phyloP scores from a whole-genome alignment of 2,888 invertebrate species.

The Lycia hirtaria region DNA sequence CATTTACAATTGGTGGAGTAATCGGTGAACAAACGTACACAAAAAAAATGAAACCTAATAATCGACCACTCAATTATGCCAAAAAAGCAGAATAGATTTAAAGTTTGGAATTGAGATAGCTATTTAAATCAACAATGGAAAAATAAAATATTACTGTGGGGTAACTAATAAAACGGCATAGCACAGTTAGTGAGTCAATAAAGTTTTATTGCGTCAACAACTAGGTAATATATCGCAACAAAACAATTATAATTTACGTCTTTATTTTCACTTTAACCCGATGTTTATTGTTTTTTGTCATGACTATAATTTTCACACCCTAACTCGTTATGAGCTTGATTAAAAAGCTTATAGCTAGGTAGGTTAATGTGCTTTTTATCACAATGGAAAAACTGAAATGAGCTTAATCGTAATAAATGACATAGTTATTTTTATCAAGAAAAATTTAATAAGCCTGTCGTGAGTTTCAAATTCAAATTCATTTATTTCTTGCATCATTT shows the following conservation, averaged over 20 bases:
- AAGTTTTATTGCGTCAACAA: constrained; percentile 65
- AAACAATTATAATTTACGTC: constrained; percentile 41
- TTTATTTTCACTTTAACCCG: constrained; percentile 34
- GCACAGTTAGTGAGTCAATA: constrained; percentile 26
- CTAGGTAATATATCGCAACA: constrained; percentile 38
- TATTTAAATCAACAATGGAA: no score
- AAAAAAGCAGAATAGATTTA: no score
- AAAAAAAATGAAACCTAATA: no score
- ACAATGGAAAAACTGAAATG: neutral
- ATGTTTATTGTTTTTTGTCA: constrained; percentile 40
- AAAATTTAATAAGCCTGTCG: no score
- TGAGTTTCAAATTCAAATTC: no score
- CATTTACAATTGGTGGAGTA: no score
- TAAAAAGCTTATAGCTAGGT: neutral
- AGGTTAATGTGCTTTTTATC: constrained; percentile 6
- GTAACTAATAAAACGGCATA: neutral
- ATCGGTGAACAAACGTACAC: no score
- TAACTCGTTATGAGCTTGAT: constrained; percentile 12
- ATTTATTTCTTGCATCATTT: neutral
- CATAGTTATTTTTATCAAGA: neutral
- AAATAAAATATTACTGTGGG: no score
- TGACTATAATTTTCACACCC: constrained; percentile 31
- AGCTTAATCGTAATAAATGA: neutral
- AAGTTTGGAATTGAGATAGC: no score
- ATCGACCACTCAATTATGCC: no score